phyloP scores from a whole-genome alignment of 2,888 invertebrate genomes.

The Nephrotoma flavescens region DNA sequence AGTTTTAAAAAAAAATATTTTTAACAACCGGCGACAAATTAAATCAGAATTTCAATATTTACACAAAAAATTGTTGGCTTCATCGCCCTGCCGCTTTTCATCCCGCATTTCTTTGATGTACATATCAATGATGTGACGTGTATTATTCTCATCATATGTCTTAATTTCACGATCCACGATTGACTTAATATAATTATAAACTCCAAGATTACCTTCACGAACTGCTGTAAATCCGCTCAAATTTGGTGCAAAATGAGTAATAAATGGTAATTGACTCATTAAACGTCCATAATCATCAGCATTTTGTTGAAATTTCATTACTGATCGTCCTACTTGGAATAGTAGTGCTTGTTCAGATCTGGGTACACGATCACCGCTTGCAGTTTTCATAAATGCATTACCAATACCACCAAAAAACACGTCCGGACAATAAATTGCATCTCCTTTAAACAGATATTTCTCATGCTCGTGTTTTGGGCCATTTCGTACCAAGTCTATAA shows the following conservation, averaged over 20 bases:
- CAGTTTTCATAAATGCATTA: slow-evolving; percentile 41
- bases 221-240: slow-evolving; percentile 39
- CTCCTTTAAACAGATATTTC: slow-evolving; percentile 23
- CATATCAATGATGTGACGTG: slow-evolving; percentile 45
- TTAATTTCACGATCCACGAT: slow-evolving; percentile 34
- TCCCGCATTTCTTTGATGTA: slow-evolving; percentile 43
- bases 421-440: slow-evolving; percentile 34
- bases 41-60: background rate
- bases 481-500: slow-evolving; percentile 33
- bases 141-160: slow-evolving; percentile 31
- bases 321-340: slow-evolving; percentile 24
- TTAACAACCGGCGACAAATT: background rate
- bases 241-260: slow-evolving; percentile 42
- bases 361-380: slow-evolving; percentile 36
- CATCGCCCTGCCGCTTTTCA: slow-evolving; percentile 19
- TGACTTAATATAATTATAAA: slow-evolving; percentile 38
- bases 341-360: slow-evolving; percentile 37
- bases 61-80: slow-evolving; percentile 18
- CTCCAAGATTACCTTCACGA: slow-evolving; percentile 32
- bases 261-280: slow-evolving; percentile 42
- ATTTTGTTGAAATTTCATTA: slow-evolving; percentile 38
- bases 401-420: slow-evolving; percentile 37
- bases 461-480: slow-evolving; percentile 34
- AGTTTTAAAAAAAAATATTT: background rate
- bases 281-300: slow-evolving; percentile 45